Evolutionary conservation across 2,797 vertebrate species (phyloP).

Genomic region (Neopelma chrysocephalum): DNA sequence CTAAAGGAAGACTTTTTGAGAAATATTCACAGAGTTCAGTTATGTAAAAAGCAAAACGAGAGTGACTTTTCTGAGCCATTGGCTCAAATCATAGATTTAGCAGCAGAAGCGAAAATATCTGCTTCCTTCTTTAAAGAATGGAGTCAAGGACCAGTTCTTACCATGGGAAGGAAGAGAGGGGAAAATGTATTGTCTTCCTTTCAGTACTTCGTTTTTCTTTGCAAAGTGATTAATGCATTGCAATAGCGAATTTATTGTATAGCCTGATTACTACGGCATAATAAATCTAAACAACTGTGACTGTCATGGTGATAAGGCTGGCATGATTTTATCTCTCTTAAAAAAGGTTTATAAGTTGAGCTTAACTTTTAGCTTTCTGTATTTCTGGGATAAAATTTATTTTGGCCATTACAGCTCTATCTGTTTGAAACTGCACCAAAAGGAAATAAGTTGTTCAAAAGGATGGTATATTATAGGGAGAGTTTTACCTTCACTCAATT

Average conservation of each 20-base stretch:
- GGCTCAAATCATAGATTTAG: background rate
- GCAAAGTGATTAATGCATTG: slow-evolving; percentile 79
- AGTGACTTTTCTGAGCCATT: slow-evolving; percentile 15
- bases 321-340: slow-evolving; percentile 65
- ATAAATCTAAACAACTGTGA: slow-evolving; percentile 79
- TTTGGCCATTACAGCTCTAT: slow-evolving; percentile 51
- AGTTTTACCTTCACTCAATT: slow-evolving; percentile 45
- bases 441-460: slow-evolving; percentile 46
- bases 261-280: slow-evolving; percentile 78
- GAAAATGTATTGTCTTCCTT: slow-evolving; percentile 75
- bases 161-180: background rate
- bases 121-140: slow-evolving; percentile 42
- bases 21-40: background rate
- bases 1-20: background rate
- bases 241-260: slow-evolving; percentile 78
- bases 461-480: slow-evolving; percentile 15
- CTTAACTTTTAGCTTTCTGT: slow-evolving; percentile 63
- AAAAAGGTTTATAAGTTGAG: slow-evolving; percentile 72
- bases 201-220: slow-evolving; percentile 76
- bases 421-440: slow-evolving; percentile 55
- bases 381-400: slow-evolving; percentile 64
- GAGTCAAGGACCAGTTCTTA: slow-evolving; percentile 50
- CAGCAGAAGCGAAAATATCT: slow-evolving; percentile 31
- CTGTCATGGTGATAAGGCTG: slow-evolving; percentile 72
- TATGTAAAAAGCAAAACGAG: background rate